These are phyloP conservation scores for Drosophila quinaria DNA, from an alignment of 2,888 invertebrate genomes.

Conservation along the genomic window DNA sequence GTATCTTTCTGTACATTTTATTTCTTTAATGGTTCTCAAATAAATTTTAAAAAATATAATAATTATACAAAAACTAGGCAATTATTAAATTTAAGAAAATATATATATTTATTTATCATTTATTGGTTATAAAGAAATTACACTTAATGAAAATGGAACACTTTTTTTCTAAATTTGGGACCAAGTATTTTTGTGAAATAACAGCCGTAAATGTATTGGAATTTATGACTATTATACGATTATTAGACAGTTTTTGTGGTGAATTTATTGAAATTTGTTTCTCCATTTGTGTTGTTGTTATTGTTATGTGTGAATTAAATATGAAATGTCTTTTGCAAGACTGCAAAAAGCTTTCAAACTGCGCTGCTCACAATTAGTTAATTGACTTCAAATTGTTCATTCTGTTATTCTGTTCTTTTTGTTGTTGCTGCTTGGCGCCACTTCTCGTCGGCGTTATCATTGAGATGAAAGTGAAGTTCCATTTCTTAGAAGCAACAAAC, in stretches of 20 bases:
- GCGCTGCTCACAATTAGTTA: conserved; percentile 63
- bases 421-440: conserved; percentile 22
- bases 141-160: too few relatives aligned
- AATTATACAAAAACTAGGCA: too few relatives aligned
- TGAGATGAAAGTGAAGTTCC: conserved; percentile 62
- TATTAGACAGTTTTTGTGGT: neutral
- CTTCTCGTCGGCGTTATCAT: conserved; percentile 43
- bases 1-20: too few relatives aligned
- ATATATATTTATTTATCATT: too few relatives aligned
- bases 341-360: conserved; percentile 9
- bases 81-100: too few relatives aligned
- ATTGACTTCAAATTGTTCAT: conserved; percentile 60
- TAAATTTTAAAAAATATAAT: too few relatives aligned
- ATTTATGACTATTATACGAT: too few relatives aligned
- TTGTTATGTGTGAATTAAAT: conserved; percentile 43
- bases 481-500: conserved; percentile 39
- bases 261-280: neutral
- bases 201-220: too few relatives aligned
- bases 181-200: too few relatives aligned
- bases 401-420: conserved; percentile 23
- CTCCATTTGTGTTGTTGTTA: conserved; percentile 5
- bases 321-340: conserved; percentile 36
- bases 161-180: too few relatives aligned
- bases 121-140: too few relatives aligned
- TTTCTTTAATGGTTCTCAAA: too few relatives aligned